These are phyloP conservation scores for Lasioglossum figueresi DNA, from an alignment of 2,888 invertebrate genomes.

Conservation along the genomic window DNA sequence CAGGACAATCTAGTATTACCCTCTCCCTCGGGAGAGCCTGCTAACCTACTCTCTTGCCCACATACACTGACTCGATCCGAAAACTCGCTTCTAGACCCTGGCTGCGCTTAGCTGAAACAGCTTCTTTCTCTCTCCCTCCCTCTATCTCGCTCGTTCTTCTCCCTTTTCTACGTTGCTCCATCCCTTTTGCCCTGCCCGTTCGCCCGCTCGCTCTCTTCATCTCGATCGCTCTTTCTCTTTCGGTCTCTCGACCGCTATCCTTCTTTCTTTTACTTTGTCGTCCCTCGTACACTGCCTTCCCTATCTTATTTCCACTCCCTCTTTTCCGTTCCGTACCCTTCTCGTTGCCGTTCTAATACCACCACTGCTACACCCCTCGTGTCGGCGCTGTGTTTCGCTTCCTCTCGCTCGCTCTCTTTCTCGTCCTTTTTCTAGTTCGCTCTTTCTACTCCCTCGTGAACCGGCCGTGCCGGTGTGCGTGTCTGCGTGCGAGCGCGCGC, in stretches of 20 bases:
- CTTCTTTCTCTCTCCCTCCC: conserved; percentile 50
- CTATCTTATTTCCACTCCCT: conserved; percentile 69
- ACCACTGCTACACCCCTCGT: conserved; percentile 54
- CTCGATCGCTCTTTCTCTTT: neutral
- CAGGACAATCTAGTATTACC: conserved; percentile 74
- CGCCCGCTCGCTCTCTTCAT: conserved; percentile 21
- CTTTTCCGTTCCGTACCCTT: conserved; percentile 50
- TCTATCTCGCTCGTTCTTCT: conserved; percentile 34
- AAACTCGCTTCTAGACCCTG: conserved; percentile 75
- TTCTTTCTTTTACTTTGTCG: conserved; percentile 62
- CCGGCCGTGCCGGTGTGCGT: conserved; percentile 10
- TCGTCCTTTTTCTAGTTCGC: conserved; percentile 50
- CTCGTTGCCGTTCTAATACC: conserved; percentile 53
- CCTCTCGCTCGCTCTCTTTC: conserved; percentile 40
- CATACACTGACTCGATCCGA: conserved; percentile 73
- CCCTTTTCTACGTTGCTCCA: conserved; percentile 40
- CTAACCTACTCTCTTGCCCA: conserved; percentile 79
- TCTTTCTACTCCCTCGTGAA: conserved; percentile 58
- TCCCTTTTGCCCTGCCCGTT: conserved; percentile 32
- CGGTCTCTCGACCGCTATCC: conserved; percentile 11
- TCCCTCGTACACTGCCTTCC: conserved; percentile 62
- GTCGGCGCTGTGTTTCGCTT: conserved; percentile 34
- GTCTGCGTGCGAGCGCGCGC: neutral
- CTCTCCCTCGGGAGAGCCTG: conserved; percentile 80
- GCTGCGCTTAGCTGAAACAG: conserved; percentile 68